phyloP scores from a whole-genome alignment of 1,140 invertebrate genomes.

The Euura lappo region DNA sequence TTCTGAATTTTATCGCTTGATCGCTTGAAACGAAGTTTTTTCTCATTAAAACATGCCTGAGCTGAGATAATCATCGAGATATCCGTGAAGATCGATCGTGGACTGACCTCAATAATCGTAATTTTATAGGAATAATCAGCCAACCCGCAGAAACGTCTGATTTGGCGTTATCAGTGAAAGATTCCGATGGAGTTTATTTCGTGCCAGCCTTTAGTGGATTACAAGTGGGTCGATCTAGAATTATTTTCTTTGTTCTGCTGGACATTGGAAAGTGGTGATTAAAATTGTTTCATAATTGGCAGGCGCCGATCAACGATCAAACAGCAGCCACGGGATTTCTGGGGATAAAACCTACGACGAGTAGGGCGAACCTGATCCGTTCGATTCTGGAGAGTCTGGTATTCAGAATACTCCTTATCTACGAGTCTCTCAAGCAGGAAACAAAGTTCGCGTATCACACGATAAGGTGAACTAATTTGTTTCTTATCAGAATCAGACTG shows the following conservation, averaged over 20 bases:
- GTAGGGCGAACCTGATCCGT: conserved; percentile 78
- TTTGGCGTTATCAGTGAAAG: conserved; percentile 74
- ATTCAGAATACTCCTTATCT: conserved; percentile 82
- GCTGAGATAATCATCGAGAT: too few relatives aligned
- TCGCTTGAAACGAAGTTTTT: too few relatives aligned
- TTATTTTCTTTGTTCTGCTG: too few relatives aligned
- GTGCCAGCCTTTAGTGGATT: conserved; percentile 91
- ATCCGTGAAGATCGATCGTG: neutral
- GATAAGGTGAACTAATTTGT: conserved; percentile 63
- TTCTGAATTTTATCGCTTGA: too few relatives aligned
- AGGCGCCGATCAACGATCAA: conserved; percentile 90
- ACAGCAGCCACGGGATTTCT: conserved; percentile 83
- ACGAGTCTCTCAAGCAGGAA: conserved; percentile 72
- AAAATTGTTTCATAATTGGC: conserved; percentile 24
- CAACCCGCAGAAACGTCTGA: conserved; percentile 71
- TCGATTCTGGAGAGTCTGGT: conserved; percentile 88
- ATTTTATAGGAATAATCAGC: conserved; percentile 71
- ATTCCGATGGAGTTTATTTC: conserved; percentile 86
- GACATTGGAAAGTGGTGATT: too few relatives aligned
- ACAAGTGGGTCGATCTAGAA: conserved; percentile 66
- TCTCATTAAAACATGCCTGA: too few relatives aligned
- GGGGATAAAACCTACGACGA: conserved; percentile 82
- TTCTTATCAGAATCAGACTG: too few relatives aligned
- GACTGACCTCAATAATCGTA: neutral
- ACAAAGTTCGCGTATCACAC: conserved; percentile 64